These are phyloP conservation scores for Shargacucullia verbasci DNA, from an alignment of 2,888 invertebrate genomes.

Conservation along the genomic window DNA sequence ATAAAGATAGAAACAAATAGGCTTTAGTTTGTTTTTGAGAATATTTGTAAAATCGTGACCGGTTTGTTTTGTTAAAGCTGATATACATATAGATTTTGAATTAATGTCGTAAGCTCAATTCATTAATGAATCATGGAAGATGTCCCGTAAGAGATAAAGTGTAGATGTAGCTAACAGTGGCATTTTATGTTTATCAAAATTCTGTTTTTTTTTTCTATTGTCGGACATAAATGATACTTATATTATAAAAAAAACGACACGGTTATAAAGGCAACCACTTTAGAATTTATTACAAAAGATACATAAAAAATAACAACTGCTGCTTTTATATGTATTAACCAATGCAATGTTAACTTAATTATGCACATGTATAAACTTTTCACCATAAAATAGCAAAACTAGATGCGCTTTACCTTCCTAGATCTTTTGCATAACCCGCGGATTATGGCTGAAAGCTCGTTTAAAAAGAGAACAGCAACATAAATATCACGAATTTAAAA, in stretches of 20 bases:
- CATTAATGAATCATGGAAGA: too few relatives aligned
- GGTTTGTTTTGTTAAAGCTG: neutral
- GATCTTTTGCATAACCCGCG: conserved; percentile 8
- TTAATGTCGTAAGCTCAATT: too few relatives aligned
- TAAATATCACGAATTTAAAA: conserved; percentile 16
- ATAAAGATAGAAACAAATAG: conserved; percentile 42
- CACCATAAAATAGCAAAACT: neutral
- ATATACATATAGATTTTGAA: too few relatives aligned
- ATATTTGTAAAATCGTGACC: conserved; percentile 2
- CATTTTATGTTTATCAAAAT: too few relatives aligned
- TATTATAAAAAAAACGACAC: too few relatives aligned
- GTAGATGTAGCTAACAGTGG: too few relatives aligned
- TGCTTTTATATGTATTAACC: conserved; percentile 5
- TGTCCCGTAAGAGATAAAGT: too few relatives aligned
- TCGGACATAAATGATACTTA: too few relatives aligned
- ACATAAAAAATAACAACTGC: neutral
- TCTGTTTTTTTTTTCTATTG: neutral
- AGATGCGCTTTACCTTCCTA: neutral
- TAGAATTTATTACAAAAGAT: conserved; percentile 4
- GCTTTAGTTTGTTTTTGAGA: conserved; percentile 20
- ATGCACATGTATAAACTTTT: neutral
- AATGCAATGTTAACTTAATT: neutral
- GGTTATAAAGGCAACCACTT: too few relatives aligned
- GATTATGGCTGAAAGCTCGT: conserved; percentile 2
- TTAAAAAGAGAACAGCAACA: neutral